A percentile compares a stretch with the other conserved stretches of the same genome.
Conservation (phyloP, 2,113 vertebrate species). For the Ptilonorhynchus violaceus region DNA sequence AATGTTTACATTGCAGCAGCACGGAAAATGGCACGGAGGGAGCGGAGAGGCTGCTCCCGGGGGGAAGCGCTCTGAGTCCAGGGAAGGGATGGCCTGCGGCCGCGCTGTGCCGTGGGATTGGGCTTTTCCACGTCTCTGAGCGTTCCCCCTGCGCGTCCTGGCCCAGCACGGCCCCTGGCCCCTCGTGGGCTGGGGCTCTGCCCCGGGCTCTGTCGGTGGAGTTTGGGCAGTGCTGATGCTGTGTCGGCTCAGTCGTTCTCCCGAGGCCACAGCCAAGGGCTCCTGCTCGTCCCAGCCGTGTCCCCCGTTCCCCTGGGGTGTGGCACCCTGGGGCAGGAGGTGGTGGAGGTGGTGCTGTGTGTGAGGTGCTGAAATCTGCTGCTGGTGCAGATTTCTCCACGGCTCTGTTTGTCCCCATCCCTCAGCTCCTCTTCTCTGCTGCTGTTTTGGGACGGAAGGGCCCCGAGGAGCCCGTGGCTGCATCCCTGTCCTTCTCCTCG, state of each 20-base stretch:
- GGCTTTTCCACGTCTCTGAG: background rate
- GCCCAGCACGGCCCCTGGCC: background rate
- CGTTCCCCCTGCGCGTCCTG: rapidly evolving
- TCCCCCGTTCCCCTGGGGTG: background rate
- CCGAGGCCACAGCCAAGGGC: background rate
- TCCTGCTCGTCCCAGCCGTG: rapidly evolving
- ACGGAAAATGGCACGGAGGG: background rate
- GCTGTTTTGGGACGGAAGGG: background rate
- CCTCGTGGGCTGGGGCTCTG: background rate
- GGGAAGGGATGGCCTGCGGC: rapidly evolving
- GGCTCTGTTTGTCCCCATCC: background rate
- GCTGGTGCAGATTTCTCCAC: rapidly evolving
- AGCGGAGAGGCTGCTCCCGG: background rate
- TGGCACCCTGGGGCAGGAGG: background rate
- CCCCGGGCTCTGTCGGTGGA: rapidly evolving
- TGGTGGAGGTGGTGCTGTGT: background rate
- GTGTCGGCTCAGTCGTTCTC: rapidly evolving
- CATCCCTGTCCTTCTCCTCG: background rate
- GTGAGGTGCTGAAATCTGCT: rapidly evolving
- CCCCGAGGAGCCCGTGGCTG: rapidly evolving
- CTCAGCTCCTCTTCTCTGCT: background rate
- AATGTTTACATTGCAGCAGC: constrained; percentile 25
- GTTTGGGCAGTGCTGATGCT: background rate
- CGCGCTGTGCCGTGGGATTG: background rate
- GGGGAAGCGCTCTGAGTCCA: rapidly evolving